Conservation (phyloP, 1,140 invertebrate species). For the Lucilia cuprina region DNA sequence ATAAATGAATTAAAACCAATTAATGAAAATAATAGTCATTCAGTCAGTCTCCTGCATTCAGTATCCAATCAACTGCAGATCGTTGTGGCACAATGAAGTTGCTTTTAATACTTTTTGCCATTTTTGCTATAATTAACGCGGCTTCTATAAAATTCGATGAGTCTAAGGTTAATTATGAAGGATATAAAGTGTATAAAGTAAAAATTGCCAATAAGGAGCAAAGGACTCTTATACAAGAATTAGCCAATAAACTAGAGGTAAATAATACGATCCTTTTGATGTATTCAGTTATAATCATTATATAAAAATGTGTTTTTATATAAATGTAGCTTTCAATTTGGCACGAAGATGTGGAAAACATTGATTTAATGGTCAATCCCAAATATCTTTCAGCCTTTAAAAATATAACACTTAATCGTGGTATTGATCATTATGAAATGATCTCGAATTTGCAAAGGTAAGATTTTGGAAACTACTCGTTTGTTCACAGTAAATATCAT, state of each 20-base stretch:
- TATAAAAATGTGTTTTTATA: too few relatives aligned
- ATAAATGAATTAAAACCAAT: too few relatives aligned
- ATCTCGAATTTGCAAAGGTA: constrained; percentile 17
- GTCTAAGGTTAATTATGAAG: neutral
- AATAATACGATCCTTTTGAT: too few relatives aligned
- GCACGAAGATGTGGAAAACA: neutral
- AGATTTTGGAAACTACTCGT: neutral
- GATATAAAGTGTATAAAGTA: constrained; percentile 9
- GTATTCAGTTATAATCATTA: too few relatives aligned
- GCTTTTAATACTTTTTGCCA: neutral
- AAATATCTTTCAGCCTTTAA: neutral
- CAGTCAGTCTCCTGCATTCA: too few relatives aligned
- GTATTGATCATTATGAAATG: neutral
- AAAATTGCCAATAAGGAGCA: neutral
- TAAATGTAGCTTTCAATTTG: neutral
- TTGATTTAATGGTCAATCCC: constrained; percentile 19
- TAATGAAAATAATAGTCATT: too few relatives aligned
- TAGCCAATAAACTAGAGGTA: neutral
- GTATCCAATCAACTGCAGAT: too few relatives aligned
- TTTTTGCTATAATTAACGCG: neutral
- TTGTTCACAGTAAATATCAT: too few relatives aligned
- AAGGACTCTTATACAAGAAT: neutral
- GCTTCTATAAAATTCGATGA: too few relatives aligned
- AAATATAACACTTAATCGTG: neutral
- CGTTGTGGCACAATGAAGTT: too few relatives aligned